phyloP scores from a whole-genome alignment of 2,797 vertebrate genomes.

The Spheniscus humboldti region DNA sequence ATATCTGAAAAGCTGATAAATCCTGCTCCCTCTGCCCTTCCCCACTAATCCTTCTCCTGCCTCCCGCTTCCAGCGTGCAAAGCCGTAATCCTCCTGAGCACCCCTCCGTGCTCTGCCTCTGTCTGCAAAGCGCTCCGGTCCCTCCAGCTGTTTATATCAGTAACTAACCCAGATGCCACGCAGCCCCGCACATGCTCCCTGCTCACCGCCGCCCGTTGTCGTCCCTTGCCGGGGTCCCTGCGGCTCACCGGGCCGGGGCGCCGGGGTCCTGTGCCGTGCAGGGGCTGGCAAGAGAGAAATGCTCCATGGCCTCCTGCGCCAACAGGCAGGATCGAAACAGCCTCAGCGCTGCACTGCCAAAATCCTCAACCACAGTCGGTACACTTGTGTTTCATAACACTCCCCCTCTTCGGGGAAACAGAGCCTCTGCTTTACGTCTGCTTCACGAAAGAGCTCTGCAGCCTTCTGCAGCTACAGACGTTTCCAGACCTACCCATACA shows the following conservation, averaged over 20 bases:
- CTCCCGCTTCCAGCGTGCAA: background rate
- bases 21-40: constrained; percentile 1
- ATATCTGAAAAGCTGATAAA: background rate
- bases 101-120: background rate
- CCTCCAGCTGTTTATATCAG: background rate
- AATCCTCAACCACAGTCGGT: background rate
- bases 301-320: constrained; percentile 16
- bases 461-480: background rate
- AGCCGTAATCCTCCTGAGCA: background rate
- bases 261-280: background rate
- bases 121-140: background rate
- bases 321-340: background rate
- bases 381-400: background rate
- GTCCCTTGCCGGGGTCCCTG: background rate
- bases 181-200: background rate
- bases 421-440: background rate
- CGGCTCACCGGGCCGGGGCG: background rate
- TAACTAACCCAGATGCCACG: background rate
- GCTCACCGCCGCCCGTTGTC: background rate
- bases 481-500: background rate
- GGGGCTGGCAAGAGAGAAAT: background rate
- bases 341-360: background rate
- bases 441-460: background rate
- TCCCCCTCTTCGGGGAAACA: background rate
- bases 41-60: background rate